Evolutionary conservation across 2,888 invertebrate genomes (phyloP).

Genomic region (Campoplex capitator): DNA sequence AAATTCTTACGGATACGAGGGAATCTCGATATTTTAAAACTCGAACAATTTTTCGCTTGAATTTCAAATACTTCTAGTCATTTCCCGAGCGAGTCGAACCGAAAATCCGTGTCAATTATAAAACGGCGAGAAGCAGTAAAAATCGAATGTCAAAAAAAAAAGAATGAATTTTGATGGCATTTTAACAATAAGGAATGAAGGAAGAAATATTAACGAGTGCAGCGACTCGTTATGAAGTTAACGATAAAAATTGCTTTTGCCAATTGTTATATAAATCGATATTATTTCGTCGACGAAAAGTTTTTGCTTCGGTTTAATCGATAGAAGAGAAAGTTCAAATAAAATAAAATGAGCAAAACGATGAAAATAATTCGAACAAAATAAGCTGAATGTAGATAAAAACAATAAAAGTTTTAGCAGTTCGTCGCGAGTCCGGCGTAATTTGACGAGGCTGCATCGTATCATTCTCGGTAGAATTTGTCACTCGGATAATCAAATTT

Average conservation of each 20-base stretch:
- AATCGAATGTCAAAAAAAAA: neutral
- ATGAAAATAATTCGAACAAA: neutral
- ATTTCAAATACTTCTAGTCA: no score
- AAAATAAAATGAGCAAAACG: neutral
- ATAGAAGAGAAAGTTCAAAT: neutral
- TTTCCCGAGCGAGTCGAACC: neutral
- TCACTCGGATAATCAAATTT: slow-evolving; percentile 51
- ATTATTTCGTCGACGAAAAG: neutral
- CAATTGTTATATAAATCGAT: no score
- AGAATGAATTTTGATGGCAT: neutral
- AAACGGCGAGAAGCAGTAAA: neutral
- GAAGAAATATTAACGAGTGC: no score
- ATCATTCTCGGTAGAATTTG: neutral
- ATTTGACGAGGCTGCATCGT: neutral
- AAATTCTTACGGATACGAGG: neutral
- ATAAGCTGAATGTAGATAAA: neutral
- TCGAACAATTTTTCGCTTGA: no score
- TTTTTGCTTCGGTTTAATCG: neutral
- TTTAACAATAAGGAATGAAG: no score
- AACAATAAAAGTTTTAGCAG: no score
- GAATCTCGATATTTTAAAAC: neutral
- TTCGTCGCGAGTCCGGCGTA: neutral
- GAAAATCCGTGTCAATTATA: neutral
- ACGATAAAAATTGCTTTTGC: no score
- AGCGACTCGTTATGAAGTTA: no score